Percentiles rank a stretch among this genome's conserved stretches.
These are phyloP conservation scores for Silvanus unidentatus DNA, from an alignment of 2,888 invertebrate species.

Conservation along the genomic window DNA sequence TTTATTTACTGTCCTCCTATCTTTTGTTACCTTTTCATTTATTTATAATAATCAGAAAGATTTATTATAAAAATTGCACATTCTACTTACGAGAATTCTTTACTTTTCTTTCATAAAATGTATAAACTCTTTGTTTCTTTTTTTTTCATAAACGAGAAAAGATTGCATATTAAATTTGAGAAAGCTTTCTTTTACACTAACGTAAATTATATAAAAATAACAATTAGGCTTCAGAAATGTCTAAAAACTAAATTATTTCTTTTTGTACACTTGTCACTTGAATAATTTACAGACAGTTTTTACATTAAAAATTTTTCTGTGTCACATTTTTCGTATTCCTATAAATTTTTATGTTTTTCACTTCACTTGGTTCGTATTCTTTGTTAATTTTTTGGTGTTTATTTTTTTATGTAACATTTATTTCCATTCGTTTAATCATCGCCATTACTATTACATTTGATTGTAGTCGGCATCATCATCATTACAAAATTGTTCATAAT, in stretches of 20 bases:
- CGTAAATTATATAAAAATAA: slow-evolving; percentile 46
- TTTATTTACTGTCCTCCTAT: no score
- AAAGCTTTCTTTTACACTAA: slow-evolving; percentile 32
- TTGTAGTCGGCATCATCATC: neutral
- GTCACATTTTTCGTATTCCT: slow-evolving; percentile 13
- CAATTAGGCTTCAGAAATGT: slow-evolving; percentile 46
- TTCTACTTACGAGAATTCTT: no score
- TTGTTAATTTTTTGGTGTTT: neutral
- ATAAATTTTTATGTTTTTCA: slow-evolving; percentile 4
- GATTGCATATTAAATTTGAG: slow-evolving; percentile 17
- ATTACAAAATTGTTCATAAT: slow-evolving; percentile 5
- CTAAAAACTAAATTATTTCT: slow-evolving; percentile 35
- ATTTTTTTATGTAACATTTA: slow-evolving; percentile 1
- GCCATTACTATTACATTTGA: no score
- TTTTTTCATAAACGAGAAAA: slow-evolving; percentile 6
- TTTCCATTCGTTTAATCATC: neutral
- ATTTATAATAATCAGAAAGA: no score
- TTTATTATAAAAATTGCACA: no score
- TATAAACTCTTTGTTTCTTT: no score
- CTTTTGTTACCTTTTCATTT: no score
- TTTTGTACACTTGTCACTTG: slow-evolving; percentile 45
- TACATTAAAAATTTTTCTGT: slow-evolving; percentile 11
- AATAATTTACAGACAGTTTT: slow-evolving; percentile 39
- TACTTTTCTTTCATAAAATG: no score
- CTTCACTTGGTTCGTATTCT: neutral